Conservation (phyloP, 1,140 invertebrate genomes). For the Lasioglossum baleicum region DNA sequence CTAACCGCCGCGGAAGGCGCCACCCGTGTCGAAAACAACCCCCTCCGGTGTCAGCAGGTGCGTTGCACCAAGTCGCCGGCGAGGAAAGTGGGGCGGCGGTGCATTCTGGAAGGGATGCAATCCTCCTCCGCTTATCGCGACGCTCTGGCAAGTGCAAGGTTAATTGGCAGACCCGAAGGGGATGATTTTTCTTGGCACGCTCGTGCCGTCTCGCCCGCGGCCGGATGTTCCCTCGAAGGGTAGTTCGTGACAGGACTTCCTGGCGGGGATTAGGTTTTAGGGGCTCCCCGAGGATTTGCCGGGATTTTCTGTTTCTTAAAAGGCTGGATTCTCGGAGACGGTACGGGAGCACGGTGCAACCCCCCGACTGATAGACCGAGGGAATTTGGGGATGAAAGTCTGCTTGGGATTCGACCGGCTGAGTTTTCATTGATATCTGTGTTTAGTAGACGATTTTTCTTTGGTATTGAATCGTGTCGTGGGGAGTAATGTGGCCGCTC, state of each 20-base stretch:
- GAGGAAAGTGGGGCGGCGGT: background rate
- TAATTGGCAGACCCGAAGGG: slow-evolving; percentile 33
- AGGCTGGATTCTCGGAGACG: background rate
- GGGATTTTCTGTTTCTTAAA: slow-evolving; percentile 4
- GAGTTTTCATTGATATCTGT: too few species aligned
- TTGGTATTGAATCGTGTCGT: too few species aligned
- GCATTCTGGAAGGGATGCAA: background rate
- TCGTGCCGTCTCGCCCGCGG: background rate
- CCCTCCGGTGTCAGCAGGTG: slow-evolving; percentile 42
- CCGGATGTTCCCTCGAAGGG: background rate
- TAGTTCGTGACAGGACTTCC: background rate
- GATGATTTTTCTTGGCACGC: slow-evolving; percentile 35
- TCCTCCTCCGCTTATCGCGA: slow-evolving; percentile 3
- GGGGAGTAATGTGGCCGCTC: too few species aligned
- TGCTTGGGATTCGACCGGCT: too few species aligned
- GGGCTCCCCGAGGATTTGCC: background rate
- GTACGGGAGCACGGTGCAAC: background rate
- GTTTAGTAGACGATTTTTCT: too few species aligned
- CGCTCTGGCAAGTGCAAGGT: slow-evolving; percentile 34
- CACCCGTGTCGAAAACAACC: slow-evolving; percentile 70
- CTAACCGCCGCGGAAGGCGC: slow-evolving; percentile 60
- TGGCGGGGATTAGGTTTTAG: background rate
- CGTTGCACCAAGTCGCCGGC: slow-evolving; percentile 32
- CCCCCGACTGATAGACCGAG: too few species aligned
- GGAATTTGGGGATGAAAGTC: too few species aligned